Conservation (phyloP, 2,113 vertebrate genomes). For the Spizaetus ornatus region DNA sequence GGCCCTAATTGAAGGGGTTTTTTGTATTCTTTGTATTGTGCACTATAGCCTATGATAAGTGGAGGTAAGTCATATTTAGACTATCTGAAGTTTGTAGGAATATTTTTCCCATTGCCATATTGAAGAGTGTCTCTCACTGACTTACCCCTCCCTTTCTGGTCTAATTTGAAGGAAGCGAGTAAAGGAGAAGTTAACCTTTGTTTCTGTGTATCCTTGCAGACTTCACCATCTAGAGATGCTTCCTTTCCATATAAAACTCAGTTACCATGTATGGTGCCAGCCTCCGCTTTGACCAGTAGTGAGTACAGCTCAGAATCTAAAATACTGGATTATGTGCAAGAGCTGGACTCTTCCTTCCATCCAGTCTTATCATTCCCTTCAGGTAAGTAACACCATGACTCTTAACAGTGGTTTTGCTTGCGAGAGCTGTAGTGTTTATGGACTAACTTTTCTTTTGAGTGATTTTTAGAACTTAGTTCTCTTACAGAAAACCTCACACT, state of each 20-base stretch:
- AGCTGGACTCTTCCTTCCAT: slow-evolving; percentile 74
- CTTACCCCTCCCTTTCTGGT: background rate
- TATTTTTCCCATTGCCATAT: background rate
- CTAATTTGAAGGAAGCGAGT: background rate
- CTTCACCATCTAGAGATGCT: slow-evolving; percentile 47
- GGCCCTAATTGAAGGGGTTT: background rate
- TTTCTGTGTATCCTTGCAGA: slow-evolving; percentile 60
- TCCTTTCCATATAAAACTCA: slow-evolving; percentile 55
- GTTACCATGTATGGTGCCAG: slow-evolving; percentile 6
- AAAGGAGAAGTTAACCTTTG: background rate
- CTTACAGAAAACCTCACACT: background rate
- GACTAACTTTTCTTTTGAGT: background rate
- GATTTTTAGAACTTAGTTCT: background rate
- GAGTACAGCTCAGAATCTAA: slow-evolving; percentile 31
- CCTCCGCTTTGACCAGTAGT: slow-evolving; percentile 23
- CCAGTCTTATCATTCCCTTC: slow-evolving; percentile 74
- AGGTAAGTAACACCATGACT: slow-evolving; percentile 65
- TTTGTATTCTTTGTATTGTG: background rate
- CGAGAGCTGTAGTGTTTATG: background rate
- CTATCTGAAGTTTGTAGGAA: background rate
- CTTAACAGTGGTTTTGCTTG: background rate
- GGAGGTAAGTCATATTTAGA: background rate
- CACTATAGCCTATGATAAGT: background rate
- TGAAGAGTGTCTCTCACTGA: background rate
- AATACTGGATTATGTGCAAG: slow-evolving; percentile 60